Conservation (phyloP, 2,113 vertebrate genomes). For the Lanius collurio region DNA sequence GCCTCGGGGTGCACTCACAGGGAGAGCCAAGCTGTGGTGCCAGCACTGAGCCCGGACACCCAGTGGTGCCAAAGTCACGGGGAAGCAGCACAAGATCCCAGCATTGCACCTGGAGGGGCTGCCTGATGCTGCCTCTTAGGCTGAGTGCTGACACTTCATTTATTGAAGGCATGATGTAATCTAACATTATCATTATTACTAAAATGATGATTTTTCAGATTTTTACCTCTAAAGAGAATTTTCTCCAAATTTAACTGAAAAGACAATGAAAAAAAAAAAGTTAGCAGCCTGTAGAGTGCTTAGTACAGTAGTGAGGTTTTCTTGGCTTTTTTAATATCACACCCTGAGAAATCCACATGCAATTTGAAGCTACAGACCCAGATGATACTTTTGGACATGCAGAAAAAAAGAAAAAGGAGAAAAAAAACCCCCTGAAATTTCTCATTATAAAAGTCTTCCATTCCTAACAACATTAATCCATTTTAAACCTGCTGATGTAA, state of each 20-base stretch:
- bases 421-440: neutral
- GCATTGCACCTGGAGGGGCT: neutral
- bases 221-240: neutral
- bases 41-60: neutral
- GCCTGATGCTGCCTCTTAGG: neutral
- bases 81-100: neutral
- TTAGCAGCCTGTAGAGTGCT: neutral
- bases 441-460: neutral
- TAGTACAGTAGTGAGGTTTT: neutral
- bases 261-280: neutral
- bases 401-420: neutral
- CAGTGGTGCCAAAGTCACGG: neutral
- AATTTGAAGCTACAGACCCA: neutral
- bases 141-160: neutral
- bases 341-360: neutral
- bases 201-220: neutral
- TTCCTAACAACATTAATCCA: neutral
- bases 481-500: neutral
- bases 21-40: rapidly evolving
- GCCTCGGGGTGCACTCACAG: rapidly evolving
- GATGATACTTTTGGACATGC: neutral
- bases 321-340: neutral
- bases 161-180: neutral
- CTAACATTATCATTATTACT: neutral
- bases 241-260: neutral